Base-by-base conservation (phyloP, 2,888 invertebrate genomes). In the Drosophila mettleri region DNA sequence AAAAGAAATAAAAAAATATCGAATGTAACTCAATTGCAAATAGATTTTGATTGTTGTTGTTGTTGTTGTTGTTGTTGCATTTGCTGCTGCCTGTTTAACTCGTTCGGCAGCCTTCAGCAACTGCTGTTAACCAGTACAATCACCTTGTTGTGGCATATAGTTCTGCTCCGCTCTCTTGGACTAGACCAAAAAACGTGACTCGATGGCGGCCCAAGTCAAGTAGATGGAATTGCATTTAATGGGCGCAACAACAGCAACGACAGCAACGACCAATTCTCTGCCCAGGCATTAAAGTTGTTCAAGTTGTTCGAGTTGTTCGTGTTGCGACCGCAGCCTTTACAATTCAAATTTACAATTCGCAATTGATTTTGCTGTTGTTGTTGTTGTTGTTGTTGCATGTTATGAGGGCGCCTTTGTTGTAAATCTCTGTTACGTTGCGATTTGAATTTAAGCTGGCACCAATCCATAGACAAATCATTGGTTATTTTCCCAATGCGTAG, bases 161-260 rank as follows among this genome's bases (percentile, higher is more conserved):
- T 38, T 61, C 52, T 20, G 20, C 36, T 53, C 36, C 2, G 36
- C 16, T 62, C 65, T 45, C 45, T 65, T 31, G 51, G 78, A 74
- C 60, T 55, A 64, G 79, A 71, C 43, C 61, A 60, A 63, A 80
- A 86, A 83, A 83, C 88, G 83, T 83, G 88, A 83, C 86, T 83
- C 67, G 86, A 38, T 18, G 38, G 38, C 27, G 65, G 54, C 58
- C 69, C 63, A 65, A 81, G 69, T 81, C 85, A 82, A 87, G 82
- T 82, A 77, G 74, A 83, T 86, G 72, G 71, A 88, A 84, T 86
- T 84, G 83, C 88, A 83, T 83, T 83, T 87, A 84, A 86, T 88
- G 88, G 88, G 78, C 78, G 76, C 67, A 61, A 57, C 69, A 24
- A 67, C 66, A 18, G 10, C 14, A 29, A 29, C 14, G 20, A 41